Base-by-base conservation (phyloP, 2,888 invertebrate genomes). In the Meiosimyza platycephala region DNA sequence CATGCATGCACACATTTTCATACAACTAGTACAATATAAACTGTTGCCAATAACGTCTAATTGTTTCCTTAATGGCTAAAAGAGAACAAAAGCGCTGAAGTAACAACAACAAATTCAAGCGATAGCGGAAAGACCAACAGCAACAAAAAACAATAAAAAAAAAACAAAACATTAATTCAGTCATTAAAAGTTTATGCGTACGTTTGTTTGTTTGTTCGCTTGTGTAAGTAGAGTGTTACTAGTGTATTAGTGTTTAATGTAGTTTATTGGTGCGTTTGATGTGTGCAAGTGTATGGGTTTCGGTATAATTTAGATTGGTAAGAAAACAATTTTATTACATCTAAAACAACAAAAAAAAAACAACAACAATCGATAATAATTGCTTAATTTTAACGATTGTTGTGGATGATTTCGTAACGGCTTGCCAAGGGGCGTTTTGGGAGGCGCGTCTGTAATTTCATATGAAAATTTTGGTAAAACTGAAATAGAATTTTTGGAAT, bases 131-230 rank as follows among this genome's bases (percentile, higher is more conserved):
- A 40, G 9, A 40, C 6, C 9, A 40, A 40, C 40, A 7, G 9
- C 9, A 40, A 40, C 40, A 40, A 40, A n/a, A 57, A 22, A 28
- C 18, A 57, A 57, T 57, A 22, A 57, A 16, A 57, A 11, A n/a
- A 57, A 57, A 57, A 28, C 28, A 28, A 57, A 57, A 57, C 40
- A 57, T 18, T 22, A 57, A 57, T 57, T 57, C 55, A 11, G 28
- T 57, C 55, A 57, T 57, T 57, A 57, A 57, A 57, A 57, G 55
- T 57, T 57, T 18, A 28, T 57, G 55, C 55, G 55, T 57, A 16
- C 18, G 28, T 28, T 28, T 28, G 28, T 28, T 22, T 22, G 22
- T 22, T 28, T 28, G 28, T 28, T 28, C 4, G 40, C 40, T 40
- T 40, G 40, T 40, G 40, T 40, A 40, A 40, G 40, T 40, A 9